Conservation (phyloP, 2,888 invertebrate genomes). For the Apomyelois bistriatella region DNA sequence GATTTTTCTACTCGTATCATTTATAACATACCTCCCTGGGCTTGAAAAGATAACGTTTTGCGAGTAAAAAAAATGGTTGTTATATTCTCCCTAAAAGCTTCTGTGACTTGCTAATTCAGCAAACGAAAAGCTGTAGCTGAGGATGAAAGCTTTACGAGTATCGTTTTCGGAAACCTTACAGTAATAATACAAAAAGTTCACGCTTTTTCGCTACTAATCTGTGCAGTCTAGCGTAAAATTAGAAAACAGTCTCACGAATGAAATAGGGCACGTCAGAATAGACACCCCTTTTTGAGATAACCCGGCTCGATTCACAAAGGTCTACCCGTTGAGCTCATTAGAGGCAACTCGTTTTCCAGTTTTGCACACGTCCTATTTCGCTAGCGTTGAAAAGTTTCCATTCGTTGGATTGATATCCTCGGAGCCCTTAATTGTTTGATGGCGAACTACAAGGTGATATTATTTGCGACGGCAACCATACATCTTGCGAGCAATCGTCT, state of each 20-base stretch:
- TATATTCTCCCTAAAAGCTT: conserved; percentile 16
- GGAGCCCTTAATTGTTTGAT: conserved; percentile 36
- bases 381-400: conserved; percentile 20
- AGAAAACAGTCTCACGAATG: conserved; percentile 42
- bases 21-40: conserved; percentile 19
- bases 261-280: conserved; percentile 32
- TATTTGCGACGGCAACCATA: conserved; percentile 41
- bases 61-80: conserved; percentile 13
- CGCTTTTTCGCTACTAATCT: conserved; percentile 31
- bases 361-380: conserved; percentile 20
- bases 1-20: conserved; percentile 30
- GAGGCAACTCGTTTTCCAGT: conserved; percentile 25
- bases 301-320: conserved; percentile 30
- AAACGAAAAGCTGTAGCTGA: conserved; percentile 5
- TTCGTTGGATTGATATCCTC: conserved; percentile 13
- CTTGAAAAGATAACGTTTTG: conserved; percentile 22
- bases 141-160: background rate
- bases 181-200: conserved; percentile 26
- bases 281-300: conserved; percentile 36
- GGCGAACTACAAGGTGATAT: conserved; percentile 33
- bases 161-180: background rate
- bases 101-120: conserved; percentile 19
- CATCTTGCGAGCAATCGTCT: conserved; percentile 59
- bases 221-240: conserved; percentile 49
- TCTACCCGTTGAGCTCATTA: conserved; percentile 24